Evolutionary conservation across 2,888 invertebrate genomes (phyloP).

Genomic region (Drosophila kuntzei): DNA sequence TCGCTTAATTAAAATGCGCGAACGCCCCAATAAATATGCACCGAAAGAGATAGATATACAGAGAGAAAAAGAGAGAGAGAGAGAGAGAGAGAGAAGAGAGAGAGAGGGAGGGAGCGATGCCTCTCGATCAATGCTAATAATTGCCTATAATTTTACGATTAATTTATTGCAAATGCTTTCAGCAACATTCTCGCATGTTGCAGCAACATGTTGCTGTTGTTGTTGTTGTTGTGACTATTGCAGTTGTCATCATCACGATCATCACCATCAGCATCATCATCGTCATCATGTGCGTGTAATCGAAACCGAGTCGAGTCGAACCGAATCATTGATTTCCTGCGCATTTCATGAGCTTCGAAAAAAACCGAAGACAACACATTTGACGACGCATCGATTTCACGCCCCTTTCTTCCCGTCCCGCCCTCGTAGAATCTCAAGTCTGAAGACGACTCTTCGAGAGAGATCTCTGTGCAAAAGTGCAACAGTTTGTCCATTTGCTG

Average conservation of each 20-base stretch:
- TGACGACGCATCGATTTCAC: slow-evolving; percentile 77
- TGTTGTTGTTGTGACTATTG: slow-evolving; percentile 16
- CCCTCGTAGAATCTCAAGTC: not conserved
- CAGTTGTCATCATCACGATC: slow-evolving; percentile 22
- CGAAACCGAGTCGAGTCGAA: slow-evolving; percentile 75
- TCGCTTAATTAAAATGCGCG: slow-evolving; percentile 78
- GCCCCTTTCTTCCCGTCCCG: slow-evolving; percentile 31
- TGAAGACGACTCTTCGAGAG: slow-evolving; percentile 17
- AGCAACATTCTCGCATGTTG: slow-evolving; percentile 74
- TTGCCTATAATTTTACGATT: slow-evolving; percentile 80
- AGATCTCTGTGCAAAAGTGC: slow-evolving; percentile 46
- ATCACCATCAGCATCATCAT: slow-evolving; percentile 27
- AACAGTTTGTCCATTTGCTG: slow-evolving; percentile 72
- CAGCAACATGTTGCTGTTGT: slow-evolving; percentile 58
- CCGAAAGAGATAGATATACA: not conserved
- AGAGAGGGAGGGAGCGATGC: not conserved
- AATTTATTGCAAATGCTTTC: slow-evolving; percentile 82
- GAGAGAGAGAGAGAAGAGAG: not conserved
- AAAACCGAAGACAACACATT: slow-evolving; percentile 33
- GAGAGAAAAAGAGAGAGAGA: not conserved
- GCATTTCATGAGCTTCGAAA: slow-evolving; percentile 78
- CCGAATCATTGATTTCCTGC: slow-evolving; percentile 84
- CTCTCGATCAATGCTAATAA: slow-evolving; percentile 72
- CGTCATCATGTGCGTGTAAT: slow-evolving; percentile 76
- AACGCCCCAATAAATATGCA: slow-evolving; percentile 80